A percentile compares a stretch with the other conserved stretches of the same genome.
These are phyloP conservation scores for Mionectes macconnelli DNA, from an alignment of 2,113 vertebrate genomes.

Conservation along the genomic window DNA sequence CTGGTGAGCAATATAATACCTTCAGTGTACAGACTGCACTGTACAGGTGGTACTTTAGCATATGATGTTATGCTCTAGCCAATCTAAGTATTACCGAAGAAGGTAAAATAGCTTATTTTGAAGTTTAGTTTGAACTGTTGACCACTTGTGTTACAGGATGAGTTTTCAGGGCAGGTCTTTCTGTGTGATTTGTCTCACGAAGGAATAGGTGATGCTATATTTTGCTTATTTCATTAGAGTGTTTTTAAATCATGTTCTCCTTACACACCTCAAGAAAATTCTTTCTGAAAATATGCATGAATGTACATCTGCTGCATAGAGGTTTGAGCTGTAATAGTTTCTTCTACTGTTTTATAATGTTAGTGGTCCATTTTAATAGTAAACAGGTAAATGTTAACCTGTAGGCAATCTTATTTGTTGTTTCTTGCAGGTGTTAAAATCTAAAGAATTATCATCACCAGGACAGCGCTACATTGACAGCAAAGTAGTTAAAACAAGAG, in stretches of 20 bases:
- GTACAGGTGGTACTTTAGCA: neutral
- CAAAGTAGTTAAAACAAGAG: constrained; percentile 90
- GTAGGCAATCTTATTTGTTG: neutral
- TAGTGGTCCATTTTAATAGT: neutral
- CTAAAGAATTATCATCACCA: constrained; percentile 87
- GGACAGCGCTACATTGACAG: constrained; percentile 96
- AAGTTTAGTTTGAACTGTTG: neutral
- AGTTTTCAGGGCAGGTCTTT: neutral
- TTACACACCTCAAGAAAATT: neutral
- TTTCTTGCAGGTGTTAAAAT: constrained; percentile 85
- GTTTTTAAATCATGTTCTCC: neutral
- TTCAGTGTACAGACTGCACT: neutral
- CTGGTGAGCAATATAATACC: neutral
- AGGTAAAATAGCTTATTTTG: neutral
- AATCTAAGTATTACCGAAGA: neutral
- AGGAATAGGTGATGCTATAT: neutral
- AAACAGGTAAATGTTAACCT: neutral
- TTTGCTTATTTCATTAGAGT: neutral
- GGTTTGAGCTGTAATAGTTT: neutral
- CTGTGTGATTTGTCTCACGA: neutral
- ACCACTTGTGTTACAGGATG: neutral
- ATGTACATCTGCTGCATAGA: neutral
- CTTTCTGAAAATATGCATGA: neutral
- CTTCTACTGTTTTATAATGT: neutral
- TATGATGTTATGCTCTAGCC: neutral